Evolutionary conservation across 2,113 vertebrate species (phyloP).

Genomic region (Eclectus roratus): DNA sequence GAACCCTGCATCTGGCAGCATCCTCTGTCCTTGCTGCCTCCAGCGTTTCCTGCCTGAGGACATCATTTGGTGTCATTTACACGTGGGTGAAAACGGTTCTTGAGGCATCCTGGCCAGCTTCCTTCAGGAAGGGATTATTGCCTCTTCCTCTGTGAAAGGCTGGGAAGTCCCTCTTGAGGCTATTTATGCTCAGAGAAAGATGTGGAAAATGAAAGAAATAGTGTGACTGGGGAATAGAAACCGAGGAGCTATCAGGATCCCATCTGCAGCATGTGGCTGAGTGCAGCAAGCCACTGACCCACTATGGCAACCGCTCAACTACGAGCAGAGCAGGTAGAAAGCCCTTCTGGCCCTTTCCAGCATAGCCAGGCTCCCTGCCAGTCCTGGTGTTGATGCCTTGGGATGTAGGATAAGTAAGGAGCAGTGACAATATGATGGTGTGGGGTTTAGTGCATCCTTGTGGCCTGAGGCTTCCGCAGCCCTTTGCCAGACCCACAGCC

Average conservation of each 20-base stretch:
- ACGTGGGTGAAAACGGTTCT: not conserved
- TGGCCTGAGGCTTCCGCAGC: not conserved
- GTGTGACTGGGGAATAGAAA: not conserved
- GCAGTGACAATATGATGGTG: not conserved
- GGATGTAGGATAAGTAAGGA: not conserved
- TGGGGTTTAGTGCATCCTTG: not conserved
- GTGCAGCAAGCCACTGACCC: not conserved
- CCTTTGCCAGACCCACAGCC: not conserved
- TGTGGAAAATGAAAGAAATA: not conserved
- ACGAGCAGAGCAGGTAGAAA: not conserved
- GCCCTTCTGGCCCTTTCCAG: not conserved
- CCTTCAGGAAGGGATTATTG: not conserved
- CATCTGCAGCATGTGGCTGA: not conserved
- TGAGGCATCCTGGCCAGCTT: not conserved
- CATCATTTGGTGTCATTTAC: not conserved
- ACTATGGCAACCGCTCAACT: not conserved
- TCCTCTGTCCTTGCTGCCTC: not conserved
- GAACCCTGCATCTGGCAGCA: not conserved
- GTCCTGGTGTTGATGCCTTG: not conserved
- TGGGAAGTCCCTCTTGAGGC: not conserved
- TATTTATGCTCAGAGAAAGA: not conserved
- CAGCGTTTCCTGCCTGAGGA: accelerated
- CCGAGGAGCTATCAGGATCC: not conserved
- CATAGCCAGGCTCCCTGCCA: not conserved
- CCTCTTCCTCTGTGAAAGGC: not conserved